These are phyloP conservation scores for Hemaris fuciformis DNA, from an alignment of 2,888 invertebrate genomes.

Conservation along the genomic window DNA sequence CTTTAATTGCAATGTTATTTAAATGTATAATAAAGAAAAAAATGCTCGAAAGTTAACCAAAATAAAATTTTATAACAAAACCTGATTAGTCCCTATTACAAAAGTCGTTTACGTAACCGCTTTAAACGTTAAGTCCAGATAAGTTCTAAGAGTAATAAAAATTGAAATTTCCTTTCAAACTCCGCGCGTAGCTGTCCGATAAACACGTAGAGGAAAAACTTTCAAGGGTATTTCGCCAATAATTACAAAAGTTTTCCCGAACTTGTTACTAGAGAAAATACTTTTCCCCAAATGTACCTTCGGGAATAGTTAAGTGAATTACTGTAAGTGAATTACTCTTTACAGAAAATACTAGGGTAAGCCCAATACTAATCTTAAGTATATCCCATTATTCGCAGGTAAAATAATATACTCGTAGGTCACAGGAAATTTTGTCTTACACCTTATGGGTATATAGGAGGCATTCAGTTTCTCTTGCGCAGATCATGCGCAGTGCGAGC, in stretches of 20 bases:
- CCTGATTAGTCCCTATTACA: neutral
- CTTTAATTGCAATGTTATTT: too few species aligned
- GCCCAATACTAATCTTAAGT: neutral
- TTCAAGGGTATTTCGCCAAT: slow-evolving; percentile 11
- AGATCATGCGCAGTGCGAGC: slow-evolving; percentile 62
- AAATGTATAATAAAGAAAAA: too few species aligned
- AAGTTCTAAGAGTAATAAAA: neutral
- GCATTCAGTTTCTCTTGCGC: slow-evolving; percentile 62
- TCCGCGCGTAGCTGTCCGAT: neutral
- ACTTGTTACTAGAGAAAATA: neutral
- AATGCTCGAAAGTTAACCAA: neutral
- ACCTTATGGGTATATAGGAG: slow-evolving; percentile 35
- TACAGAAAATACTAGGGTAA: neutral
- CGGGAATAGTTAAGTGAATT: neutral
- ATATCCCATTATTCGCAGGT: slow-evolving; percentile 21
- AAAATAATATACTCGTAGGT: slow-evolving; percentile 62
- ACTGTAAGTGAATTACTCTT: neutral
- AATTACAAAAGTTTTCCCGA: slow-evolving; percentile 9
- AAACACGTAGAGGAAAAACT: slow-evolving; percentile 8
- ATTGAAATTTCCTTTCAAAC: neutral
- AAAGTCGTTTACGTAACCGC: neutral
- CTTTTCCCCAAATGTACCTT: neutral
- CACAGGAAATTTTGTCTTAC: slow-evolving; percentile 56
- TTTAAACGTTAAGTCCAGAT: neutral
- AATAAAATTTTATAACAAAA: neutral